A percentile compares a stretch with the other conserved stretches of the same genome.
These are phyloP conservation scores for Novumbra hubbsi DNA, from an alignment of 2,797 vertebrate genomes.

Conservation along the genomic window DNA sequence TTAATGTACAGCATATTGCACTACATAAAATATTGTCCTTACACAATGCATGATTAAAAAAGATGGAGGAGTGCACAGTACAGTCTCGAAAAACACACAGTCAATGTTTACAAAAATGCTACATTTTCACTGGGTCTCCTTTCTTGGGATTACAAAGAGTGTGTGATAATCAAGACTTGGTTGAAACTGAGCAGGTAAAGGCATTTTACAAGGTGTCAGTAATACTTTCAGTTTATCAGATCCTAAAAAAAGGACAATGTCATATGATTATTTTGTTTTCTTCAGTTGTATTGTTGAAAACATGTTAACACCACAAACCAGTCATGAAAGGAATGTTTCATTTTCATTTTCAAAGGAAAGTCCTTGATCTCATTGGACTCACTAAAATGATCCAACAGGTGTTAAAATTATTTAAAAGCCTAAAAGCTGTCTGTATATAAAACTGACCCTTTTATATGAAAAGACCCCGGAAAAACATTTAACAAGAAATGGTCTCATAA, in stretches of 20 bases:
- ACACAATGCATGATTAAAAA: conserved; percentile 74
- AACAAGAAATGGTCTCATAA: conserved; percentile 62
- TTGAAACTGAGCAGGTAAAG: conserved; percentile 78
- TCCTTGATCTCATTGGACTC: conserved; percentile 62
- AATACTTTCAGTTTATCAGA: conserved; percentile 65
- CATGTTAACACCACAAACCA: conserved; percentile 45
- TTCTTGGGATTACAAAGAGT: conserved; percentile 80
- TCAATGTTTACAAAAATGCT: conserved; percentile 87
- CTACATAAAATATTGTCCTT: conserved; percentile 80
- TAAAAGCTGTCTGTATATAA: conserved; percentile 66
- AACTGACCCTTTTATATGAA: conserved; percentile 67
- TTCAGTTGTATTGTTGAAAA: conserved; percentile 26
- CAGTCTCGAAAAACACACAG: conserved; percentile 83
- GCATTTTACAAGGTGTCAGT: conserved; percentile 72
- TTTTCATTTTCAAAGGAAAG: conserved; percentile 54
- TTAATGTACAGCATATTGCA: conserved; percentile 87
- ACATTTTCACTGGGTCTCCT: conserved; percentile 84
- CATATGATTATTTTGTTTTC: conserved; percentile 33
- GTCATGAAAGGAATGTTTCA: conserved; percentile 71
- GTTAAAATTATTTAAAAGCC: conserved; percentile 52
- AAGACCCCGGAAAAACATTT: conserved; percentile 67
- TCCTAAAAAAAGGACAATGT: conserved; percentile 49
- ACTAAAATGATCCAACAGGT: conserved; percentile 50
- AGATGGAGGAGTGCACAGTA: conserved; percentile 79
- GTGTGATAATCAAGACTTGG: conserved; percentile 81